Conservation (phyloP, 2,888 invertebrate species). For the Smittia sp. region DNA sequence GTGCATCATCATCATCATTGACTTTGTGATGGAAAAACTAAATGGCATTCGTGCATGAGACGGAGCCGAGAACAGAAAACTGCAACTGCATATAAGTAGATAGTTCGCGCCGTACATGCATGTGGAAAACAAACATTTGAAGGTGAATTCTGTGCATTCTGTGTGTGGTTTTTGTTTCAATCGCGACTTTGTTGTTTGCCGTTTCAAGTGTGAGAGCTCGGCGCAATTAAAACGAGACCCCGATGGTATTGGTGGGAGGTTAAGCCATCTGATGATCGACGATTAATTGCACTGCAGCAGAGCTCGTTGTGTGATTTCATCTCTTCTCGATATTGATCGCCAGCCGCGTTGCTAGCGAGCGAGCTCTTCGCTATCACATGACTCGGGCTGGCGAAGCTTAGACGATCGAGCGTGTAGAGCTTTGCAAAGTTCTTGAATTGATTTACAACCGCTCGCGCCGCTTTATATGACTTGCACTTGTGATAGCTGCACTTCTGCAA, state of each 20-base stretch:
- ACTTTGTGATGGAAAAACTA: conserved; percentile 34
- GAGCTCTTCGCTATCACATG: background rate
- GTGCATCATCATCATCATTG: conserved; percentile 36
- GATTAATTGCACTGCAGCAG: conserved; percentile 10
- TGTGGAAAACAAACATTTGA: conserved; percentile 41
- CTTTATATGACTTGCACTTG: background rate
- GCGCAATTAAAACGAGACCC: background rate
- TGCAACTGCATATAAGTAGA: conserved; percentile 18
- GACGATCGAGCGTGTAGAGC: background rate
- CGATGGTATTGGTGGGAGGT: conserved; percentile 17
- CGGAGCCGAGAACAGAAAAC: conserved; percentile 1
- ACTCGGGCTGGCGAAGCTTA: background rate
- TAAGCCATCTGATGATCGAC: conserved; percentile 35
- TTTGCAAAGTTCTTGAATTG: conserved; percentile 24
- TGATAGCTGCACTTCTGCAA: conserved; percentile 35
- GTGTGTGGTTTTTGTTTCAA: conserved; percentile 40
- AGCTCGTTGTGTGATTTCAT: background rate
- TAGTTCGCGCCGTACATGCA: conserved; percentile 18
- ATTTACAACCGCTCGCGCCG: conserved; percentile 15
- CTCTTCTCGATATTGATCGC: background rate
- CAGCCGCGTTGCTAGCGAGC: background rate
- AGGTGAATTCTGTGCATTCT: conserved; percentile 41
- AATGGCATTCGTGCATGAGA: conserved; percentile 9
- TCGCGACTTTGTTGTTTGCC: conserved; percentile 22
- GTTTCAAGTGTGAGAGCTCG: conserved; percentile 17